phyloP scores from a whole-genome alignment of 2,113 vertebrate species.

The Hydrochoerus hydrochaeris region DNA sequence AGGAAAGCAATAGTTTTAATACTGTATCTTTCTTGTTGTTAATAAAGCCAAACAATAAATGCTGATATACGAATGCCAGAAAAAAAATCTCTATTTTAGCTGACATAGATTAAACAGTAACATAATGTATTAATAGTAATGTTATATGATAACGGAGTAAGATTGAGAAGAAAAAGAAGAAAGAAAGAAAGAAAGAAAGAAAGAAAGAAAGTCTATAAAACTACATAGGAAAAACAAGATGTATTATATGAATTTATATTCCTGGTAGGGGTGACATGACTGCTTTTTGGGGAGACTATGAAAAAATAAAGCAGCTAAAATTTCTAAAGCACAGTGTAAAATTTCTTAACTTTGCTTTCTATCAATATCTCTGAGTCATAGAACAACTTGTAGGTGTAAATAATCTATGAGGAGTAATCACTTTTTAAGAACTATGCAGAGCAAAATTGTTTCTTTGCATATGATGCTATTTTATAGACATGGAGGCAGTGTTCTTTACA shows the following conservation, averaged over 20 bases:
- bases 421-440: neutral
- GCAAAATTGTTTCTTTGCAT: neutral
- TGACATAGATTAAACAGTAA: neutral
- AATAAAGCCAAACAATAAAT: neutral
- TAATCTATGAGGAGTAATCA: neutral
- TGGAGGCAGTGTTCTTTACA: neutral
- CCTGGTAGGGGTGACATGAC: neutral
- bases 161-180: neutral
- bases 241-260: neutral
- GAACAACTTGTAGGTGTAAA: neutral
- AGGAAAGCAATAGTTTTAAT: neutral
- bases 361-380: neutral
- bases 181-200: neutral
- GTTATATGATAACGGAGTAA: neutral
- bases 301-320: neutral
- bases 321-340: neutral
- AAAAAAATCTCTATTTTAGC: neutral
- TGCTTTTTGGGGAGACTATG: neutral
- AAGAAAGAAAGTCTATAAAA: neutral
- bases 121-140: neutral
- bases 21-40: neutral
- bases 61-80: neutral
- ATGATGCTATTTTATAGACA: neutral
- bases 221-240: neutral
- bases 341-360: neutral